phyloP scores from a whole-genome alignment of 2,888 invertebrate species.

The Nephrotoma flavescens region DNA sequence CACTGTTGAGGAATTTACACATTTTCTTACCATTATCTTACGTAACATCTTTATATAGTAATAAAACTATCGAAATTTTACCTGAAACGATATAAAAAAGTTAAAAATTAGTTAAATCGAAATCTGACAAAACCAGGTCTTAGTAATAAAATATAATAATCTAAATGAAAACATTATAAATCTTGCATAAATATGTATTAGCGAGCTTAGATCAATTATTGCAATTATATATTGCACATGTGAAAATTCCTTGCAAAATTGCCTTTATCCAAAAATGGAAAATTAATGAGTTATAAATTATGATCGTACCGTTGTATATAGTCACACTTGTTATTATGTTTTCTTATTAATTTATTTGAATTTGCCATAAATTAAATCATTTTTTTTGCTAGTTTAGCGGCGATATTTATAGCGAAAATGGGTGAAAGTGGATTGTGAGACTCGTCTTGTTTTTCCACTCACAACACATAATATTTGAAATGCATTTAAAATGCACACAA shows the following conservation, averaged over 20 bases:
- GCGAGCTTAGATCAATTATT: not conserved
- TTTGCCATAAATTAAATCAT: not conserved
- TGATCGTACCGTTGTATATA: not conserved
- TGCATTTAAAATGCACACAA: not conserved
- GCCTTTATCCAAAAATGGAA: not conserved
- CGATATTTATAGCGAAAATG: not conserved
- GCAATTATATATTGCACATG: not conserved
- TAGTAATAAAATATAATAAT: not conserved
- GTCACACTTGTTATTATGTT: not conserved
- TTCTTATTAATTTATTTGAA: not conserved
- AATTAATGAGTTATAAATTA: not conserved
- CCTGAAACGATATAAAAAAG: not conserved
- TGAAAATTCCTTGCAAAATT: not conserved
- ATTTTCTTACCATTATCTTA: not conserved
- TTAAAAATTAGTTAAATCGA: not conserved
- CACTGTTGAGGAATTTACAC: not conserved
- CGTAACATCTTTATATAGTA: not conserved
- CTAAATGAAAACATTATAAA: not conserved
- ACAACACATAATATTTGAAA: not conserved
- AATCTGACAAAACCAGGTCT: not conserved
- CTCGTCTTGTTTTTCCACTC: not conserved
- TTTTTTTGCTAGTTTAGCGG: not conserved
- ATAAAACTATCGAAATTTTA: not conserved
- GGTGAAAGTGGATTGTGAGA: not conserved
- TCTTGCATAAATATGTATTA: not conserved